phyloP scores from a whole-genome alignment of 2,797 vertebrate species.

The Bucorvus abyssinicus region DNA sequence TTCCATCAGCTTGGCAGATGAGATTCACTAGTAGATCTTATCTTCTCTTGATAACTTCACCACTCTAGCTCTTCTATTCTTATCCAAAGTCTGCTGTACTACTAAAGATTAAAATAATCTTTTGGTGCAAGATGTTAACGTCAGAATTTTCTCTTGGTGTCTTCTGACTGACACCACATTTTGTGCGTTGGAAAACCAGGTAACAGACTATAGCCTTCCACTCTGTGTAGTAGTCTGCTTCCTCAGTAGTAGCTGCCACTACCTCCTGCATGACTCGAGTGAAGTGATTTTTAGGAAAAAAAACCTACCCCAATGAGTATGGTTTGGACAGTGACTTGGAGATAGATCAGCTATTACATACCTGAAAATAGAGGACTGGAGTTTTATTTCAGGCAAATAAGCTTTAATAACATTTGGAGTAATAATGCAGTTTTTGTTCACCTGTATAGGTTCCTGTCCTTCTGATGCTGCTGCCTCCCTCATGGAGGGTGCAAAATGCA shows the following conservation, averaged over 20 bases:
- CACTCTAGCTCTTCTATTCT: neutral
- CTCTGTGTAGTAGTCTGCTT: neutral
- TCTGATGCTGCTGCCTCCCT: conserved; percentile 84
- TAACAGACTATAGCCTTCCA: neutral
- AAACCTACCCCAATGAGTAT: fast-evolving
- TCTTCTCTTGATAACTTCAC: neutral
- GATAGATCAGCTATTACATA: neutral
- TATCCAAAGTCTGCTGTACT: neutral
- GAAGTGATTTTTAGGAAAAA: neutral
- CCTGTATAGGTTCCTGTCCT: conserved; percentile 79
- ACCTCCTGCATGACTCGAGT: neutral
- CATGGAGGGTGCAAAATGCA: conserved; percentile 75
- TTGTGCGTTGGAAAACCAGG: neutral
- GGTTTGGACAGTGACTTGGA: neutral
- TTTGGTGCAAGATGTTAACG: neutral
- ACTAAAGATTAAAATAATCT: neutral
- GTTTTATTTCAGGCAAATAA: neutral
- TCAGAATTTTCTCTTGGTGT: neutral
- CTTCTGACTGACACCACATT: fast-evolving
- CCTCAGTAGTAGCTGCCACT: neutral
- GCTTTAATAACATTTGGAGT: neutral
- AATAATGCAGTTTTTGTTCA: neutral
- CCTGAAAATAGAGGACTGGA: neutral
- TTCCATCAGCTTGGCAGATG: neutral
- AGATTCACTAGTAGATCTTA: neutral